Base-by-base conservation (phyloP, 2,113 vertebrate genomes). In the Labrus mixtus region DNA sequence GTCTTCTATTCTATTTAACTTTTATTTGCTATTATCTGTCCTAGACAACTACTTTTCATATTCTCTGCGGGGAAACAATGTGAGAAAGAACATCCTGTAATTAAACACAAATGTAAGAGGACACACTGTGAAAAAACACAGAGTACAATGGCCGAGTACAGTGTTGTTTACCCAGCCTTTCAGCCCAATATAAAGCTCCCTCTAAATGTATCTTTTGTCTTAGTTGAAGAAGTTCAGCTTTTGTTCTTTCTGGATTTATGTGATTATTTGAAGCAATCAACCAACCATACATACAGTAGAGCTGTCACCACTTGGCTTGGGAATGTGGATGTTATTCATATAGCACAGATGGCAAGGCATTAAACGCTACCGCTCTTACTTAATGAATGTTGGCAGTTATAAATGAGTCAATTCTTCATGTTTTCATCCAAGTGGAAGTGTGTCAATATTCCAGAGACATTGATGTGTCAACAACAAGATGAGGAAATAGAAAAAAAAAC, bases 331-430 rank as follows among this genome's bases (percentile, higher is more conserved):
- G 76, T 73, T 80, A 43, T 64, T 86, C 76, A 70, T 69, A 61
- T 16, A 60, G 76, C 66, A 55, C 89, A 90, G 81, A 87, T 86
- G 89, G 89, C 19, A 39, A 64, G 23, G 61, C 69, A 54, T 7
- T 25, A 61, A 56, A 46, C 3, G 16, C 83, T 62, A 65, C 66
- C 60, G 25, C 56, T 71, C 77, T 78, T 55, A 41, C 59, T 81
- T 83, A 83, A 88, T 90, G 60, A 81, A 73, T 83, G 66, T 68
- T 81, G 84, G 82, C 89, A 69, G 51, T 69, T 56, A 81, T 77
- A 68, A 81, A 87, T 64, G 54, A 83, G 68, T 74, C 74, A 41
- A 12, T 77, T 76, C 61, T 63, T 73, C 55, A 53, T 41, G 29
- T 72, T 74, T 79, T 64, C 61, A 62, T 72, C 81, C 79, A 64